Evolutionary conservation across 2,797 vertebrate genomes (phyloP), one percentile per base, ranked within the genome.

Genomic region (Spea hammondii): DNA sequence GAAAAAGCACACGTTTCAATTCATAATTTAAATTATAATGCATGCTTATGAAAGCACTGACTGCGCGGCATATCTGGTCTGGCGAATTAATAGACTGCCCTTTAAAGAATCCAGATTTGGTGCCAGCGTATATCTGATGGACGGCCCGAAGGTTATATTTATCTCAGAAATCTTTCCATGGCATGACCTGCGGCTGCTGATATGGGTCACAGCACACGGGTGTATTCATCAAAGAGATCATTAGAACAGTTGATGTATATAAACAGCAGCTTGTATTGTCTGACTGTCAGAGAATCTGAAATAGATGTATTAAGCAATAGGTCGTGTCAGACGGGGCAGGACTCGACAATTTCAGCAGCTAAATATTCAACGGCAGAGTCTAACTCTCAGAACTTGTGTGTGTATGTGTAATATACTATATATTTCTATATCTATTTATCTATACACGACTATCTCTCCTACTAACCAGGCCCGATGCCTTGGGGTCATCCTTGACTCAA

Each of bases 91-190:
- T 65, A 3, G 7, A 6, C 32, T 47, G 11, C 64, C 32, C 64
- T 48, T 67, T 11, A 67, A 12, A 48, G 65, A 49, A 67, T 47
- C 44, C 32, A 65, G 12, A 17, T 45, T 32, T 2, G 6, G 10
- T 12, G 50, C 17, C 14, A 54, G 54, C 3, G 12, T 44, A 57
- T 11, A 50, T 73, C 4, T 13, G 44, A 8, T 10, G 6, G 46
- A 55, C 8, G 69, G 9, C 45, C 51, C 44, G 13, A 2, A 62
- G 13, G 66, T 54, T 76, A 66, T 76, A 53, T 73, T 73, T 65
- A 66, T 51, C 73, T 4, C 59, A 9, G 73, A 54, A n/a, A 65
- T 54, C 12, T 65, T 76, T 67, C 49, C 64, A 76, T n/a, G 62
- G 32, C n/a, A 65, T 50, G 60, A 75, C 50, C 49, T 65, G 4